Evolutionary conservation across 2,888 invertebrate genomes (phyloP).

Genomic region (Pseudococcus longispinus): DNA sequence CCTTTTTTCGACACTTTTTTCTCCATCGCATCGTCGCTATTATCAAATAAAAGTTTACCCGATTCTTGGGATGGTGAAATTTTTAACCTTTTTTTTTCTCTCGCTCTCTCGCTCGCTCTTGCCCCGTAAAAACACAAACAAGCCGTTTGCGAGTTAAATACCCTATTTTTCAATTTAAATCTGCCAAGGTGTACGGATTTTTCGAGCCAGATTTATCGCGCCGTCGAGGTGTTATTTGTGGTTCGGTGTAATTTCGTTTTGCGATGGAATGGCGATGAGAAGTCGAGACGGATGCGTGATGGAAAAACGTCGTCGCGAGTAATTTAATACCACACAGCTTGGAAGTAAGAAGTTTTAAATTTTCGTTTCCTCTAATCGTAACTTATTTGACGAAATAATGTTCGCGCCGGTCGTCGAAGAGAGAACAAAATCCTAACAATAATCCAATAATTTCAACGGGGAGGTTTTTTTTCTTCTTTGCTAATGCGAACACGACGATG

Average conservation of each 20-base stretch:
- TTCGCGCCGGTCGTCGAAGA: neutral
- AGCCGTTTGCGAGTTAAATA: neutral
- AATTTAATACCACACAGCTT: neutral
- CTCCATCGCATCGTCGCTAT: neutral
- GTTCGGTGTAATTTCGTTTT: slow-evolving; percentile 11
- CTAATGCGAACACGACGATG: slow-evolving; percentile 39
- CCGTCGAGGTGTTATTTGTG: neutral
- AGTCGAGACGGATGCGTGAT: neutral
- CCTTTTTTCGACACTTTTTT: slow-evolving; percentile 44
- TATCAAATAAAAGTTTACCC: slow-evolving; percentile 45
- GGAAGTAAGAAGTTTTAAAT: slow-evolving; percentile 14
- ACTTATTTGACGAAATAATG: slow-evolving; percentile 44
- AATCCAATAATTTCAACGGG: slow-evolving; percentile 56
- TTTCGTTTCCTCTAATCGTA: slow-evolving; percentile 40
- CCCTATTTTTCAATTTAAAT: slow-evolving; percentile 39
- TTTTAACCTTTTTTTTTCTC: slow-evolving; percentile 27
- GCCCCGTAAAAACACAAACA: slow-evolving; percentile 32
- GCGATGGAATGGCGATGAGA: too few relatives aligned
- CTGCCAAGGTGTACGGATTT: slow-evolving; percentile 16
- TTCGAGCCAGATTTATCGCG: neutral
- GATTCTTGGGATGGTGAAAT: slow-evolving; percentile 6
- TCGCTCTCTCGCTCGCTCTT: too few relatives aligned
- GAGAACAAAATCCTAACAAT: slow-evolving; percentile 54
- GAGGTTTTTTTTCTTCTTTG: slow-evolving; percentile 48
- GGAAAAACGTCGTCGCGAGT: neutral